Evolutionary conservation across 2,113 vertebrate genomes (phyloP), one percentile per base, ranked within the genome.

Genomic region (Oncorhynchus nerka): DNA sequence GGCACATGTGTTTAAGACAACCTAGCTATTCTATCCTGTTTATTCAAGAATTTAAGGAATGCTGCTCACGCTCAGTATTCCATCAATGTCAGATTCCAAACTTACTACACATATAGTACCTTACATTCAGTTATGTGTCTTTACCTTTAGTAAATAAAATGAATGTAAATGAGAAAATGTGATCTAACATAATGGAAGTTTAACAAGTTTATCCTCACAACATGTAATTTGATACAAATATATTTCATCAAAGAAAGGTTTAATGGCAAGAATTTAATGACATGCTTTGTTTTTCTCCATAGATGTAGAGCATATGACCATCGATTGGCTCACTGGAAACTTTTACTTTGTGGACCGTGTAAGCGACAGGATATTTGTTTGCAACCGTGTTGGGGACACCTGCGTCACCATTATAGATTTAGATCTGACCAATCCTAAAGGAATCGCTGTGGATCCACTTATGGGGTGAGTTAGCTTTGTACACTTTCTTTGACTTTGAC

Each of bases 241-340:
- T 19, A 55, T 55, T n/a, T 15, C 5, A 55, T 55, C 16, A 55
- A 19, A 55, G 16, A 16, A 55, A 55, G 51, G 15, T 55, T 62
- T 16, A 34, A 11, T 34, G 9, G 16, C 15, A 20, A 68, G 15
- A 32, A n/a, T 20, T 8, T n/a, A n/a, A 11, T 39, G 67, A 34
- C 61, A 66, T 51, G 4, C 45, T 51, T 64, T 30, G 75, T 83
- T 70, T 34, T 73, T 45, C 69, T 12, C 79, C 49, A 68, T 91
- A 99, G 98, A 97, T 90, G 93, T 96, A 8, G 96, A 98, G 51
- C 95, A 98, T 80, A 94, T 99, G 93, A 96, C 95, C 0, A 87
- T 98, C 0, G 97, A 99, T 87, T 99, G 98, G 98, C 91, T 99
- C 32, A 98, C 97, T 0, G 96, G 96, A 12, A 99, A 98, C 90